Percentiles rank a stretch among this genome's conserved stretches.
These are phyloP conservation scores for Xenopus petersii DNA, from an alignment of 2,797 vertebrate species.

Conservation along the genomic window DNA sequence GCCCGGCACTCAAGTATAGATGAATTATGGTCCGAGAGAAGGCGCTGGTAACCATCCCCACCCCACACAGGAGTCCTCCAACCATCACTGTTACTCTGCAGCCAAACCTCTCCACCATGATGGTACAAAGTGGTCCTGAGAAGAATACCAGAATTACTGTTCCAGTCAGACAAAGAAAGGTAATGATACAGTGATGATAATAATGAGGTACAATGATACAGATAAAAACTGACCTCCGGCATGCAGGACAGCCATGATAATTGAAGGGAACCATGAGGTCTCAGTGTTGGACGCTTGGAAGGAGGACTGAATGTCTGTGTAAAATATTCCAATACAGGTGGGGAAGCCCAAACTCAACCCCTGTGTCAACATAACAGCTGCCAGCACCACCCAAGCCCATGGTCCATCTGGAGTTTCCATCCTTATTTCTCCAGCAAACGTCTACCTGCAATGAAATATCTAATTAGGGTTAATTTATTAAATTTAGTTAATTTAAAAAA, in stretches of 20 bases:
- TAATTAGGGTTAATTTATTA: too few species aligned
- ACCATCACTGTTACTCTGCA: constrained; percentile 82
- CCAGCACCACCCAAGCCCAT: constrained; percentile 90
- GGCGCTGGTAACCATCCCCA: constrained; percentile 83
- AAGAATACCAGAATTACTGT: neutral
- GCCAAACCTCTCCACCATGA: constrained; percentile 82
- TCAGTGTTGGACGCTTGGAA: constrained; percentile 86
- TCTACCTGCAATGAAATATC: neutral
- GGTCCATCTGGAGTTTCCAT: constrained; percentile 67
- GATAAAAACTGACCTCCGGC: constrained; percentile 77
- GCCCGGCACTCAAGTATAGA: constrained; percentile 82
- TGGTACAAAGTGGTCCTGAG: constrained; percentile 86
- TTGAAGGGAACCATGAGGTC: constrained; percentile 92
- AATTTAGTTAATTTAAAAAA: too few species aligned
- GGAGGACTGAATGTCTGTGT: constrained; percentile 82
- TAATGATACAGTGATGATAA: too few species aligned
- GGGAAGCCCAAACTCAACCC: constrained; percentile 84
- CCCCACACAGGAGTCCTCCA: constrained; percentile 82
- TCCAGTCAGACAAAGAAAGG: too few species aligned
- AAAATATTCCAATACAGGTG: constrained; percentile 82
- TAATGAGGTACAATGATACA: too few species aligned
- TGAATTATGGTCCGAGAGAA: constrained; percentile 79
- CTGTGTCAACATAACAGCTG: constrained; percentile 75
- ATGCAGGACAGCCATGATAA: constrained; percentile 82
- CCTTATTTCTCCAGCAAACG: neutral